Evolutionary conservation across 1,140 invertebrate species (phyloP), one percentile per base, ranked within the genome.

Genomic region (Leptoteleia sp.): DNA sequence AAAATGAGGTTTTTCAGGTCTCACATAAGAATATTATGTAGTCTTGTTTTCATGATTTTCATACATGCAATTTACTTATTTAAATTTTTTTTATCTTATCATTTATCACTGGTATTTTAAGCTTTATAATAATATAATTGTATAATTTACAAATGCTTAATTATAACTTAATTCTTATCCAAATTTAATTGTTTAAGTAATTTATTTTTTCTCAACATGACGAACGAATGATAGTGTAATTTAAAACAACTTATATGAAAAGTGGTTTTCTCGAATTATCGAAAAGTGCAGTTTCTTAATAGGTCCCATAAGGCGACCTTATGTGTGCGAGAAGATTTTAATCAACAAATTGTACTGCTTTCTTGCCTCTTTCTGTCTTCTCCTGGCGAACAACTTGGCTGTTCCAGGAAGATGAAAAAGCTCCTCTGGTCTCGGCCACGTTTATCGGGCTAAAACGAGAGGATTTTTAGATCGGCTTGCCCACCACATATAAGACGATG

Each of bases 261-360:
- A 6, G 27, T 1, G 8, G 7, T 4, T 29, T 1, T 7, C 27
- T 4, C 12, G 13, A 16, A 38, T 15, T 16, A 16, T 15, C 1
- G 3, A 38, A 48, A 55, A 40, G 5, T 55, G 3, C 27, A 15
- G 4, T 33, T 59, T 19, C 67, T 68, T 48, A 68, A 55, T 37
- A 68, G 17, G 15, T 38, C 17, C 62, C 27, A 13, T 38, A 16
- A 52, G 27, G 31, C 17, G 13, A 9, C 25, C 38, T 27, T 59
- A 45, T 29, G 54, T 31, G 16, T 8, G 38, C 43, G 1, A 55
- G 19, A 38, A 52, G 57, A 38, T 57, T 64, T 65, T 72, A 72
- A 72, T 72, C 68, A 61, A 62, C 55, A 62, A 72, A 72, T 61
- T 62, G 68, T 42, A 40, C 37, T 16, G 47, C 40, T 40, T 72